Base-by-base conservation (phyloP, 2,888 invertebrate species). In the Sepiola atlantica region DNA sequence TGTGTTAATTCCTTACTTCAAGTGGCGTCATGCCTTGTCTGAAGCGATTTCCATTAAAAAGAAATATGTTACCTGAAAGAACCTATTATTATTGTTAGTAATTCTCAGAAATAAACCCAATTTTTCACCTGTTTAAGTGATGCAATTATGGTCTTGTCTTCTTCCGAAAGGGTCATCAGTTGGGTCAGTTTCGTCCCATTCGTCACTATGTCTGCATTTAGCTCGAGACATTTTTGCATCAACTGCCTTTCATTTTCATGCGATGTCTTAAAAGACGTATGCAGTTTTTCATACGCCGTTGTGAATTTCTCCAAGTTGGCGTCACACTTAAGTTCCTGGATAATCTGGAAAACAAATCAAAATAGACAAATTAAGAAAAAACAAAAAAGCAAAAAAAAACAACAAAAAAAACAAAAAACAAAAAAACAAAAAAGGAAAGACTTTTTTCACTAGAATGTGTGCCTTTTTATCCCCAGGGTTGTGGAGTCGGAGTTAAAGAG, bases 271-370 rank as follows among this genome's bases (percentile, higher is more conserved):
- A 98, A 97, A 16, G 98, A 97, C 95, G 98, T 98, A 96, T 98
- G 98, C 0, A 98, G 97, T 96, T 98, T 98, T 55, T 98, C 98
- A 97, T 98, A 98, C 93, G 98, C 98, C 55, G 98, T 98, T 0
- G 98, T 97, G 96, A 98, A 98, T 94, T 98, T 97, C 94, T 98
- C 98, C 94, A 98, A 97, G 10, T 98, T 98, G 90, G 96, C 96
- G 94, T 98, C 98, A 90, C 98, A 98, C 95, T 98, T 98, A 96
- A 98, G 97, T 96, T 98, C 98, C 94, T 96, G 95, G 20, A 97
- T 95, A 28, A 97, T 96, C 97, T 97, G 91, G 1, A 45, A 24
- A 91, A 92, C 8, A 45, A 45, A 45, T 45, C 45, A 2, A 45
- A 45, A 4, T 8, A 45, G 45, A 45, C 45, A 45, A 45, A 45